phyloP scores from a whole-genome alignment of 2,888 invertebrate genomes.

The Norana najaformis region DNA sequence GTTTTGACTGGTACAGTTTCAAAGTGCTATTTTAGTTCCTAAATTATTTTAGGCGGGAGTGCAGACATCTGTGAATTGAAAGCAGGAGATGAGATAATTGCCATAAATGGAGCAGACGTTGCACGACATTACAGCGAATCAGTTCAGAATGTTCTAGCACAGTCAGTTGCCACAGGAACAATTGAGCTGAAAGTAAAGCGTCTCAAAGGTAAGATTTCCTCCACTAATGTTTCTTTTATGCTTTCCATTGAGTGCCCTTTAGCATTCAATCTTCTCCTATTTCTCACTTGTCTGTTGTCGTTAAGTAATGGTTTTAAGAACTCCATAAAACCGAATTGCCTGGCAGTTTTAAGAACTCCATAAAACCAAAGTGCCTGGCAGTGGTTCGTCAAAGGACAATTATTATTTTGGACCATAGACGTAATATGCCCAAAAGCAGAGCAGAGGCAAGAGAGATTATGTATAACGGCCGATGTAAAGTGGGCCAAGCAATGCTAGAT shows the following conservation, averaged over 20 bases:
- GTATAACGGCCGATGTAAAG: background rate
- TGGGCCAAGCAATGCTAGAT: background rate
- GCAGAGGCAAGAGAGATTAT: background rate
- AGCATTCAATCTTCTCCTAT: background rate
- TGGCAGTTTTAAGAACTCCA: background rate
- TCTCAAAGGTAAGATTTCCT: conserved; percentile 19
- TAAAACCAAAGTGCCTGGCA: background rate
- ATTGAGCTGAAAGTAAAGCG: conserved; percentile 42
- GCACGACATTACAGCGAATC: conserved; percentile 47
- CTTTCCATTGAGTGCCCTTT: background rate
- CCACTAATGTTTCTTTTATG: too few species aligned
- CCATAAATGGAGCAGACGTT: conserved; percentile 51
- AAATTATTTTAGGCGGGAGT: conserved; percentile 50
- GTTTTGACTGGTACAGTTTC: too few species aligned
- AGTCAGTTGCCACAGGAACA: conserved; percentile 41
- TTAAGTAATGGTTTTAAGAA: background rate
- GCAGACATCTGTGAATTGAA: conserved; percentile 60
- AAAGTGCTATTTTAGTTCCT: background rate
- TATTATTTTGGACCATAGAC: background rate
- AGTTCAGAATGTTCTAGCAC: conserved; percentile 40
- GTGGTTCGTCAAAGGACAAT: background rate
- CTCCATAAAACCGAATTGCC: background rate
- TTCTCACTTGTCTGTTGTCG: background rate
- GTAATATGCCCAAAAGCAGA: too few species aligned
- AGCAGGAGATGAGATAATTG: conserved; percentile 58